Percentiles rank a stretch among this genome's conserved stretches.
Evolutionary conservation across 2,797 vertebrate genomes (phyloP).

Genomic region (Orestias chungarensis): DNA sequence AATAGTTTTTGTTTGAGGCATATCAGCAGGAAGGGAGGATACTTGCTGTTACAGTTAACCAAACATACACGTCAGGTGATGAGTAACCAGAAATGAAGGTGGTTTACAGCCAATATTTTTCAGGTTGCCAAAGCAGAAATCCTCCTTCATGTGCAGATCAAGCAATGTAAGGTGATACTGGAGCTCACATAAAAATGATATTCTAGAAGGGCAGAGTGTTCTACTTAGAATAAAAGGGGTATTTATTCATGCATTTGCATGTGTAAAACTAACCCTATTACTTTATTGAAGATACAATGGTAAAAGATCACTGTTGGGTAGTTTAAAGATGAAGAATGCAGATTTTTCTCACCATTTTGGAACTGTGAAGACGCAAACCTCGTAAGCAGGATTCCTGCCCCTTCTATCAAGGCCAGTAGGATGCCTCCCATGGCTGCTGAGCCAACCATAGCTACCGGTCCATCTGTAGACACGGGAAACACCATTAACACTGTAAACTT

Average conservation of each 20-base stretch:
- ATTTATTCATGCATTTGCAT: background rate
- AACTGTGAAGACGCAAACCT: conserved; percentile 95
- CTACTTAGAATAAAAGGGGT: background rate
- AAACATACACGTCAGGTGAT: conserved; percentile 17
- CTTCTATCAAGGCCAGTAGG: conserved; percentile 94
- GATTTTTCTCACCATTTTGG: conserved; percentile 85
- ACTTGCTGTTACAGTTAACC: conserved; percentile 12
- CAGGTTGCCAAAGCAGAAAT: conserved; percentile 5
- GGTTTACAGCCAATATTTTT: background rate
- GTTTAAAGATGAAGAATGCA: background rate
- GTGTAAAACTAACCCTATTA: background rate
- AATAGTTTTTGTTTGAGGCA: conserved; percentile 6
- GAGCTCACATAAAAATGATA: background rate
- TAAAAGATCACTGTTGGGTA: background rate
- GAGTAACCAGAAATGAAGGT: conserved; percentile 6
- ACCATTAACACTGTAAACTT: background rate
- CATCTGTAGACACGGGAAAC: conserved; percentile 79
- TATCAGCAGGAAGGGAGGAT: conserved; percentile 6
- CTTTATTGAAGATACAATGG: background rate
- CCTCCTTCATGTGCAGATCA: conserved; percentile 3
- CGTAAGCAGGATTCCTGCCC: conserved; percentile 93
- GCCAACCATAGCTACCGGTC: conserved; percentile 94
- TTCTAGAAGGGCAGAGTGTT: background rate
- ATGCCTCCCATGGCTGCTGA: conserved; percentile 97
- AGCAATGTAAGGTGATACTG: background rate